Conservation (phyloP, 2,888 invertebrate species). For the Fragum fragum region DNA sequence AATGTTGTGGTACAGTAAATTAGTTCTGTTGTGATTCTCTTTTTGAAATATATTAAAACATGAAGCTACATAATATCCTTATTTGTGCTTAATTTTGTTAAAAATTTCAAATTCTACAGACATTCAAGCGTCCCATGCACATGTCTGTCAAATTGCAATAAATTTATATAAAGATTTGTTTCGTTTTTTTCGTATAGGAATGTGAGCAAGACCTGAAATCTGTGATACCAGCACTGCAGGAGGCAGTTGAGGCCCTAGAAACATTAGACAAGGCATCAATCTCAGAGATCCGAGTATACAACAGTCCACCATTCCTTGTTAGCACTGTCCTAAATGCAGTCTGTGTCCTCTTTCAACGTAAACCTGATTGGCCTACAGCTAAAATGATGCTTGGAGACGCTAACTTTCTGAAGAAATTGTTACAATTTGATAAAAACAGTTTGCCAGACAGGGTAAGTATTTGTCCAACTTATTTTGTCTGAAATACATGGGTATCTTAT, state of each 20-base stretch:
- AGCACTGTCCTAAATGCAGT: constrained; percentile 85
- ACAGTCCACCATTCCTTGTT: constrained; percentile 84
- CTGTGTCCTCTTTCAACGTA: constrained; percentile 85
- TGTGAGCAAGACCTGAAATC: constrained; percentile 86
- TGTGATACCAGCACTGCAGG: constrained; percentile 84
- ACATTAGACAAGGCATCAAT: constrained; percentile 85
- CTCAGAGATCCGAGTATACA: constrained; percentile 86
- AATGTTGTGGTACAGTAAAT: too few relatives aligned
- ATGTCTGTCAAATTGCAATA: too few relatives aligned
- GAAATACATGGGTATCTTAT: too few relatives aligned
- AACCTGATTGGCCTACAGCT: constrained; percentile 85
- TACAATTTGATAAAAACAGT: constrained; percentile 85
- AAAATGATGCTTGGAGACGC: constrained; percentile 85
- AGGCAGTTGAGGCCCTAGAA: constrained; percentile 85
- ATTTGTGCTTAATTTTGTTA: too few relatives aligned
- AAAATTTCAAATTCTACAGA: too few relatives aligned
- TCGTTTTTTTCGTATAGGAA: constrained; percentile 78
- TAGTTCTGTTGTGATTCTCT: too few relatives aligned
- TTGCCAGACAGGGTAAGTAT: constrained; percentile 83
- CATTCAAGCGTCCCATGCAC: too few relatives aligned
- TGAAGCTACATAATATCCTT: too few relatives aligned
- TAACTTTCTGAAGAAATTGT: constrained; percentile 84
- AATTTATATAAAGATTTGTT: too few relatives aligned
- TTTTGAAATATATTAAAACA: too few relatives aligned
- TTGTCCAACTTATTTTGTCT: too few relatives aligned